These are phyloP conservation scores for Trididemnum nubilum DNA, from an alignment of 23 tunicate genomes.

Conservation along the genomic window DNA sequence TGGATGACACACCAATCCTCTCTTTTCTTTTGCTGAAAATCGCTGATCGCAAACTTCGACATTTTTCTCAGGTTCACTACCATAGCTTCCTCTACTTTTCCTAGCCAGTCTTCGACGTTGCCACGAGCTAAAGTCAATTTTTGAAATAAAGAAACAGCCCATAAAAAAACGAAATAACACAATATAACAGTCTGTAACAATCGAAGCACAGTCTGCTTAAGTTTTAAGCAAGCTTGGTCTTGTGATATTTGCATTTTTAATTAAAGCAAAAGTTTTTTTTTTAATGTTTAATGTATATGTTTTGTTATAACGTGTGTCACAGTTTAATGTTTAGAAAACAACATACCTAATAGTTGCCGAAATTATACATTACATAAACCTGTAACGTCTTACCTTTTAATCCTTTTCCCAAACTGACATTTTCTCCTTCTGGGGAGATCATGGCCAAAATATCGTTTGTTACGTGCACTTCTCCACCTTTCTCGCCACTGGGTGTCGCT, in stretches of 20 bases:
- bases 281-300: too few species aligned
- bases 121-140: conserved; percentile 98
- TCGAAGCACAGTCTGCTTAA: not conserved
- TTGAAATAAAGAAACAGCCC: too few species aligned
- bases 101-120: conserved; percentile 99
- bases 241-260: too few species aligned
- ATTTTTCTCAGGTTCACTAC: conserved; percentile 89
- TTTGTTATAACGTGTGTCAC: too few species aligned
- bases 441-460: conserved; percentile 97
- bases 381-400: conserved; percentile 96
- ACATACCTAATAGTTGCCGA: too few species aligned
- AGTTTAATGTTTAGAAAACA: too few species aligned
- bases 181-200: not conserved
- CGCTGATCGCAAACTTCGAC: conserved; percentile 81
- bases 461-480: conserved; percentile 55
- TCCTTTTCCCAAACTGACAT: conserved; percentile 96
- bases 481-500: conserved; percentile 86
- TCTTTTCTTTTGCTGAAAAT: conserved; percentile 64
- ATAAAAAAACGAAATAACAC: not conserved
- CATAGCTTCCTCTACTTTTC: conserved; percentile 99
- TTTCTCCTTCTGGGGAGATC: conserved; percentile 98
- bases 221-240: not conserved
- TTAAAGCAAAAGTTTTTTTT: too few species aligned
- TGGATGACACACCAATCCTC: conserved; percentile 94
- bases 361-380: too few species aligned